These are phyloP conservation scores for Argynnis bischoffii DNA, from an alignment of 2,888 invertebrate genomes.

Conservation along the genomic window DNA sequence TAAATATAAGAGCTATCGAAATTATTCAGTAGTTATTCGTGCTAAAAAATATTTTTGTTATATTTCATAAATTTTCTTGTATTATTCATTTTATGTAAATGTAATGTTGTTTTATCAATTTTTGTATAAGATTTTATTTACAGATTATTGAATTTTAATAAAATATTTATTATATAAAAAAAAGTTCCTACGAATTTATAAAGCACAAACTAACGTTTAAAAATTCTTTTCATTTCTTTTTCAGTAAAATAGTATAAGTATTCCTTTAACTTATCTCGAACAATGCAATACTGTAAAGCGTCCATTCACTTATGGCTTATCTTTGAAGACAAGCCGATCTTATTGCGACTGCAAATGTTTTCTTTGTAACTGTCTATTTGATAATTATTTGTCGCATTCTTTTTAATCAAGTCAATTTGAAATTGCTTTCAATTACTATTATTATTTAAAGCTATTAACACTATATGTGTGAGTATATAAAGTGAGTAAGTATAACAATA, in stretches of 20 bases:
- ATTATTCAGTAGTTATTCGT: constrained; percentile 35
- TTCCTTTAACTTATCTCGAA: constrained; percentile 5
- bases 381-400: constrained; percentile 31
- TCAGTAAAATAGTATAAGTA: background rate
- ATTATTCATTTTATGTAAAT: background rate
- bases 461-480: too few species aligned
- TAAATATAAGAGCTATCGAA: constrained; percentile 32
- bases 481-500: background rate
- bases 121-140: too few species aligned
- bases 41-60: background rate
- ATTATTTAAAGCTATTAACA: background rate
- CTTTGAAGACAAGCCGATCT: constrained; percentile 30
- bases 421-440: constrained; percentile 7
- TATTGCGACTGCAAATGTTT: constrained; percentile 34
- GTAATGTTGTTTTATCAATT: too few species aligned
- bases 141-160: too few species aligned
- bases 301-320: constrained; percentile 41
- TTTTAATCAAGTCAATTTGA: constrained; percentile 7
- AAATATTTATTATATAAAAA: too few species aligned
- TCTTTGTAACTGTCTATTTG: constrained; percentile 38
- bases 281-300: constrained; percentile 28
- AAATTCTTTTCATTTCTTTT: too few species aligned
- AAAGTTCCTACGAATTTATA: too few species aligned
- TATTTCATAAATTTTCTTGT: background rate
- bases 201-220: too few species aligned